Conservation (phyloP, 2,113 vertebrate genomes). For the Lampris megalopsis region DNA sequence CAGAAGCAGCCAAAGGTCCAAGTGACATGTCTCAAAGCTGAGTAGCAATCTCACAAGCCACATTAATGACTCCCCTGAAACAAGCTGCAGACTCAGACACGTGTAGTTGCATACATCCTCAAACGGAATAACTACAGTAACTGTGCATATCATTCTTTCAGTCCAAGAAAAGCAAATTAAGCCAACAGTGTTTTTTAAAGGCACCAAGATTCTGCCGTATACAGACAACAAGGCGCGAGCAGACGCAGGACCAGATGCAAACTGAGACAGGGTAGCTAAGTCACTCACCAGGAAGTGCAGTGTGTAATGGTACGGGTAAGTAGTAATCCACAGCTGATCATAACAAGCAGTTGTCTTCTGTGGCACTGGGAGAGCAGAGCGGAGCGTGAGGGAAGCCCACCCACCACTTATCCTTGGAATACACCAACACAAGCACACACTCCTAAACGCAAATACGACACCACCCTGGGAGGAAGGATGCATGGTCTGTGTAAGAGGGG, state of each 20-base stretch:
- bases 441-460: conserved; percentile 1
- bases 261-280: neutral
- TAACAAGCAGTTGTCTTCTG: neutral
- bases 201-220: neutral
- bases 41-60: neutral
- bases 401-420: conserved; percentile 16
- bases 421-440: conserved; percentile 7
- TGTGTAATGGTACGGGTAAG: neutral
- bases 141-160: too few relatives aligned
- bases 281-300: conserved; percentile 4
- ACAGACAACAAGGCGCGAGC: neutral
- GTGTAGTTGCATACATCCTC: too few relatives aligned
- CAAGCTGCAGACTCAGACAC: neutral
- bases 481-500: conserved; percentile 15
- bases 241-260: conserved; percentile 8
- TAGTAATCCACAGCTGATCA: conserved; percentile 5
- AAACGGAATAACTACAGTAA: too few relatives aligned
- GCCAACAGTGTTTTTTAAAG: neutral
- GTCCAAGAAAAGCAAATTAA: too few relatives aligned
- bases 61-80: neutral
- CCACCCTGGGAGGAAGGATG: conserved; percentile 5
- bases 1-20: conserved; percentile 7
- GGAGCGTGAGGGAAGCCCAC: conserved; percentile 7
- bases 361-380: neutral
- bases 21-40: neutral